These are phyloP conservation scores for Alviniconcha marisindica DNA, from an alignment of 1,140 invertebrate species.

Conservation along the genomic window DNA sequence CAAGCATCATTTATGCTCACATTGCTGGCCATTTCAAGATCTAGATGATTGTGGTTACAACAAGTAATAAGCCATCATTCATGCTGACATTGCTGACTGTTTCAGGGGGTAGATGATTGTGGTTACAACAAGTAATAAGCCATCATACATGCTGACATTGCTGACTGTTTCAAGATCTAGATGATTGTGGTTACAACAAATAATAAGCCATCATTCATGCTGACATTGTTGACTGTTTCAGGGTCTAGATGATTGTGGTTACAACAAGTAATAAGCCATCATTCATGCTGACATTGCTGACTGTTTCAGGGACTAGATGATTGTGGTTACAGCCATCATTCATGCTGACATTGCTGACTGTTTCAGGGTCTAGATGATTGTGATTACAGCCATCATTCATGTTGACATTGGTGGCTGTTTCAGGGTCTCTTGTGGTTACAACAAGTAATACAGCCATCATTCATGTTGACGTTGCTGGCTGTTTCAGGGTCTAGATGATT, in stretches of 20 bases:
- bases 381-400: neutral
- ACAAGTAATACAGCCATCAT: neutral
- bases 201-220: no score
- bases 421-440: neutral
- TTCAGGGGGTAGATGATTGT: no score
- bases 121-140: no score
- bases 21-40: no score
- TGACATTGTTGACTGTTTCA: neutral
- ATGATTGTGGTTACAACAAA: no score
- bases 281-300: neutral
- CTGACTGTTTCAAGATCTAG: no score
- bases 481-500: slow-evolving; percentile 56
- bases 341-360: neutral
- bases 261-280: no score
- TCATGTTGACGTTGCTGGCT: neutral
- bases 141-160: no score
- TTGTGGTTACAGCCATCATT: neutral
- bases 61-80: no score
- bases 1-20: no score
- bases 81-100: no score
- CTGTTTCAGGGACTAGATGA: neutral
- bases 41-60: no score
- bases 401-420: neutral
- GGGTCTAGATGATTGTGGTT: neutral
- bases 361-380: neutral